Conservation (phyloP, 2,888 invertebrate species). For the Andricus curvator region DNA sequence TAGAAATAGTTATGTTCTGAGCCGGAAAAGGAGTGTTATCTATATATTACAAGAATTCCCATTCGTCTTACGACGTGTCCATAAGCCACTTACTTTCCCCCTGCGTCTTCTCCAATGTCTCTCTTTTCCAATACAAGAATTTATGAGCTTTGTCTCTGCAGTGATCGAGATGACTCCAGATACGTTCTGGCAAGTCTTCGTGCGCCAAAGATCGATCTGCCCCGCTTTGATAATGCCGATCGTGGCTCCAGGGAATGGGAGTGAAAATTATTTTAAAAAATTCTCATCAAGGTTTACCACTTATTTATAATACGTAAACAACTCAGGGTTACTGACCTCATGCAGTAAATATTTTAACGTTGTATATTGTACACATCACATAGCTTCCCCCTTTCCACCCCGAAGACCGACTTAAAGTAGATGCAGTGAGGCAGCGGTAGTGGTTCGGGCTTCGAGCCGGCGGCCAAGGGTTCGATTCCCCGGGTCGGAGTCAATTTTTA, state of each 20-base stretch:
- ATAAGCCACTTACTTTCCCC: not conserved
- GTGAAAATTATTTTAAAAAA: not conserved
- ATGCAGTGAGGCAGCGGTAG: too few relatives aligned
- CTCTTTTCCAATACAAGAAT: slow-evolving; percentile 66
- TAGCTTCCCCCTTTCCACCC: too few relatives aligned
- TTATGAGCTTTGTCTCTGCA: slow-evolving; percentile 67
- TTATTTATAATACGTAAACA: not conserved
- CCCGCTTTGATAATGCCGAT: slow-evolving; percentile 50
- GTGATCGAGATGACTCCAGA: slow-evolving; percentile 70
- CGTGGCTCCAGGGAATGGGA: slow-evolving; percentile 26
- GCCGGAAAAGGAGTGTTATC: not conserved
- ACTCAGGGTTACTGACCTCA: not conserved
- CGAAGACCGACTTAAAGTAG: too few relatives aligned
- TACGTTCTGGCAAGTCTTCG: slow-evolving; percentile 69
- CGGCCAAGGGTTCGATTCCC: too few relatives aligned
- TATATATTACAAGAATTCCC: not conserved
- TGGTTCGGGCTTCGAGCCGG: too few relatives aligned
- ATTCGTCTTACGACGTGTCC: slow-evolving; percentile 1
- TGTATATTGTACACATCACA: too few relatives aligned
- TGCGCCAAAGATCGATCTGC: slow-evolving; percentile 63
- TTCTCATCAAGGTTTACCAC: not conserved
- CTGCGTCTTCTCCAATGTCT: slow-evolving; percentile 55
- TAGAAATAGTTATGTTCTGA: not conserved
- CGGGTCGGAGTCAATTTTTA: too few relatives aligned
- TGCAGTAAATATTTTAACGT: too few relatives aligned